phyloP scores from a whole-genome alignment of 2,797 vertebrate genomes.

The Chaetodon trifasciatus region DNA sequence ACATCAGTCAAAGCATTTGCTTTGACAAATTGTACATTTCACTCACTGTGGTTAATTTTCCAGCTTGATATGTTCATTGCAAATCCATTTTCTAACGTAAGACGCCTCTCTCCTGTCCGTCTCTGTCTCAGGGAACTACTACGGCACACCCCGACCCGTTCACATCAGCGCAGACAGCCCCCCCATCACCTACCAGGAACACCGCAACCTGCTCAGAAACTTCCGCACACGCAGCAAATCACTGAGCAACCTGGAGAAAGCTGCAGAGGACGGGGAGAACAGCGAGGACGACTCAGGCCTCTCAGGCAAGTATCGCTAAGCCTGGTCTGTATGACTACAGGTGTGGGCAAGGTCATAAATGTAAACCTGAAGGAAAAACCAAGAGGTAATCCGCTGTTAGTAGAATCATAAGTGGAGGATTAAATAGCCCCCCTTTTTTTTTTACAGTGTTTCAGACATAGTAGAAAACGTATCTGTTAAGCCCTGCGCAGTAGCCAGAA shows the following conservation, averaged over 20 bases:
- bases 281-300: conserved; percentile 85
- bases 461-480: background rate
- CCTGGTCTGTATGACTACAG: background rate
- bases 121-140: conserved; percentile 83
- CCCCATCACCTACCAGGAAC: conserved; percentile 88
- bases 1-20: background rate
- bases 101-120: conserved; percentile 4
- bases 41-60: background rate
- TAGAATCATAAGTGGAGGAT: background rate
- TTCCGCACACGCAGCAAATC: conserved; percentile 88
- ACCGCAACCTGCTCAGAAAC: conserved; percentile 86
- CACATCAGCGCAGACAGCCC: conserved; percentile 86
- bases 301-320: conserved; percentile 72
- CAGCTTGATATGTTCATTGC: background rate
- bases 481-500: conserved; percentile 26
- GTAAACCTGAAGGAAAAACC: background rate
- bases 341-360: conserved; percentile 3
- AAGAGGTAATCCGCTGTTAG: background rate
- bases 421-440: background rate
- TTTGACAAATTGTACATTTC: background rate
- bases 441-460: conserved; percentile 6
- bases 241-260: conserved; percentile 88
- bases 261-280: conserved; percentile 79
- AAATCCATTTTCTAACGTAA: background rate
- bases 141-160: conserved; percentile 86